These are phyloP conservation scores for Salmo trutta DNA, from an alignment of 2,797 vertebrate genomes.

Conservation along the genomic window DNA sequence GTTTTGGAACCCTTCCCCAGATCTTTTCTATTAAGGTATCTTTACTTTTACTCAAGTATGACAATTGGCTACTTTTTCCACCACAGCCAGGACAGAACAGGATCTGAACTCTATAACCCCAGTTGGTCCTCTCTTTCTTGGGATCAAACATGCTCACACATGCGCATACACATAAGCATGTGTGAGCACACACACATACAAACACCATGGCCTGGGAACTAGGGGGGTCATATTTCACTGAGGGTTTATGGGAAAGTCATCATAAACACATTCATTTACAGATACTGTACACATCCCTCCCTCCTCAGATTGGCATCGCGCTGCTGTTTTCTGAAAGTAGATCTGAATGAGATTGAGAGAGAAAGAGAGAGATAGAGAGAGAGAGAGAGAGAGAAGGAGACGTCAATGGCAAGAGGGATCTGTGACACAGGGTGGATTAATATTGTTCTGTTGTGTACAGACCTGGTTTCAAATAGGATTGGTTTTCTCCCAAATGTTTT, in stretches of 20 bases:
- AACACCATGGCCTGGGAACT: not conserved
- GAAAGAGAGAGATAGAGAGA: not conserved
- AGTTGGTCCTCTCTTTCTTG: not conserved
- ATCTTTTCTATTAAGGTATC: too few relatives aligned
- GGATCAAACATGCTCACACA: not conserved
- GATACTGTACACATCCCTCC: not conserved
- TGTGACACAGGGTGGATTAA: not conserved
- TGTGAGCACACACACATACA: not conserved
- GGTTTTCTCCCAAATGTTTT: too few relatives aligned
- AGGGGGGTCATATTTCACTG: not conserved
- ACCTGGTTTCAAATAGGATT: too few relatives aligned
- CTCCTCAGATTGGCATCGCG: slow-evolving; percentile 8
- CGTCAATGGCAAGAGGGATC: not conserved
- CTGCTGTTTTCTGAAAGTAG: slow-evolving; percentile 5
- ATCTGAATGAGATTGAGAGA: not conserved
- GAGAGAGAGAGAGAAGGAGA: not conserved
- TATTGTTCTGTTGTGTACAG: not conserved
- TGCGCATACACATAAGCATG: not conserved
- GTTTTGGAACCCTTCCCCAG: too few relatives aligned
- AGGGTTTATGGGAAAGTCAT: slow-evolving; percentile 18
- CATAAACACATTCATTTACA: slow-evolving; percentile 17
- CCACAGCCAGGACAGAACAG: not conserved
- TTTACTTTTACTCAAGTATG: too few relatives aligned
- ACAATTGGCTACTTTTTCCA: too few relatives aligned
- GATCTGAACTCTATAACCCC: not conserved